Percentiles rank a stretch among this genome's conserved stretches.
Conservation (phyloP, 1,140 invertebrate genomes). For the Zaprionus inermis region DNA sequence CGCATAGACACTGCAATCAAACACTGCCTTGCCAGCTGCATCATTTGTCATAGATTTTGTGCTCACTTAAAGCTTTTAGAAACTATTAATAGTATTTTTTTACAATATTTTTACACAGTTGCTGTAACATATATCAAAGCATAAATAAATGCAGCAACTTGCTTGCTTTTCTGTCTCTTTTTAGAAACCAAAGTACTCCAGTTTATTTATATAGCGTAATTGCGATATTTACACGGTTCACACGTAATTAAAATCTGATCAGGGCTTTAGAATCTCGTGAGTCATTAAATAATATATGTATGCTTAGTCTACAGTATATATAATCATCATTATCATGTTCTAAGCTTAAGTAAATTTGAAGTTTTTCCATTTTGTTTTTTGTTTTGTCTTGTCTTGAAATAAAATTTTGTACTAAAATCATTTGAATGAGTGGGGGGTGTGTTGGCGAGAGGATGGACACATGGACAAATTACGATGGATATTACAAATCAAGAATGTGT, state of each 20-base stretch:
- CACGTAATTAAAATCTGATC: slow-evolving; percentile 80
- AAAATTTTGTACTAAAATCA: slow-evolving; percentile 70
- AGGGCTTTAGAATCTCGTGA: slow-evolving; percentile 14
- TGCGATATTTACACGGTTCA: slow-evolving; percentile 47
- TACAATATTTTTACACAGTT: no score
- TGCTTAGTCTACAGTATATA: slow-evolving; percentile 19
- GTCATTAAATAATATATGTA: slow-evolving; percentile 39
- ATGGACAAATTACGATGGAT: not conserved
- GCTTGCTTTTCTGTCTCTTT: slow-evolving; percentile 56
- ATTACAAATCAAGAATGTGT: slow-evolving; percentile 20
- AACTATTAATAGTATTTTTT: no score
- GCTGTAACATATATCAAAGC: not conserved
- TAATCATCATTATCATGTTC: slow-evolving; percentile 13
- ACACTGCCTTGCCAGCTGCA: not conserved
- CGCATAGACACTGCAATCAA: not conserved
- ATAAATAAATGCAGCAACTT: not conserved
- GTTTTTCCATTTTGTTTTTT: slow-evolving; percentile 13
- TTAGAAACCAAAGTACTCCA: slow-evolving; percentile 64
- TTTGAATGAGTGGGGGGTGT: slow-evolving; percentile 12
- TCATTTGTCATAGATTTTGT: no score
- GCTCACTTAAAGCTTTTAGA: not conserved
- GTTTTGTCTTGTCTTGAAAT: slow-evolving; percentile 16
- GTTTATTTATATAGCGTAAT: slow-evolving; percentile 73
- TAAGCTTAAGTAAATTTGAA: slow-evolving; percentile 2
- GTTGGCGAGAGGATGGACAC: not conserved